Evolutionary conservation across 2,113 vertebrate species (phyloP).

Genomic region (Muntiacus reevesi): DNA sequence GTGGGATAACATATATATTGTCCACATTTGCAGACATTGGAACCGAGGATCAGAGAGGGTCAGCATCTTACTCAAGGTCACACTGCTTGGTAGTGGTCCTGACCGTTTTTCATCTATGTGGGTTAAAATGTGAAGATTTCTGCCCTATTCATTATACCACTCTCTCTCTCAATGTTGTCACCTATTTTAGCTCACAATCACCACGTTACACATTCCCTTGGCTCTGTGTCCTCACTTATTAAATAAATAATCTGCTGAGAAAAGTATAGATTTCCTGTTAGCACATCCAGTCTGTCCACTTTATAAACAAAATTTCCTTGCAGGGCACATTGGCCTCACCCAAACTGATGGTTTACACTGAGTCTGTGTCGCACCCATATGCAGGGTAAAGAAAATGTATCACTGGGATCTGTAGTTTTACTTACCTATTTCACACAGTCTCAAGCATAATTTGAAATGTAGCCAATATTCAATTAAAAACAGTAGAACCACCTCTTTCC

Average conservation of each 20-base stretch:
- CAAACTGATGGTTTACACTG: not conserved
- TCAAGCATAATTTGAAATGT: not conserved
- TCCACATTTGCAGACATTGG: not conserved
- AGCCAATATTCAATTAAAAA: not conserved
- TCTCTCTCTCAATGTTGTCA: not conserved
- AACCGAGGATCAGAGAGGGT: not conserved
- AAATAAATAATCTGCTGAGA: not conserved
- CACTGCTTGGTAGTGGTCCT: too few relatives aligned
- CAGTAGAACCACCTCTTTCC: not conserved
- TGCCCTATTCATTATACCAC: too few relatives aligned
- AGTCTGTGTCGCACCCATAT: not conserved
- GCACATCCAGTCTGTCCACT: not conserved
- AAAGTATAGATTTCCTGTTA: not conserved
- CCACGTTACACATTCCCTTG: not conserved
- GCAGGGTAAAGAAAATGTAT: not conserved
- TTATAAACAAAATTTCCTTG: not conserved
- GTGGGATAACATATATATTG: too few relatives aligned
- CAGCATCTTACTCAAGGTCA: not conserved
- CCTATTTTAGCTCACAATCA: not conserved
- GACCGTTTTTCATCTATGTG: too few relatives aligned
- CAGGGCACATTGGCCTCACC: not conserved
- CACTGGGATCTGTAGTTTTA: not conserved
- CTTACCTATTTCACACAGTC: not conserved
- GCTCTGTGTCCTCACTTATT: not conserved
- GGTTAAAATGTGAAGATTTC: too few relatives aligned